Base-by-base conservation (phyloP, 1,140 invertebrate genomes). In the Danaus melanippus region DNA sequence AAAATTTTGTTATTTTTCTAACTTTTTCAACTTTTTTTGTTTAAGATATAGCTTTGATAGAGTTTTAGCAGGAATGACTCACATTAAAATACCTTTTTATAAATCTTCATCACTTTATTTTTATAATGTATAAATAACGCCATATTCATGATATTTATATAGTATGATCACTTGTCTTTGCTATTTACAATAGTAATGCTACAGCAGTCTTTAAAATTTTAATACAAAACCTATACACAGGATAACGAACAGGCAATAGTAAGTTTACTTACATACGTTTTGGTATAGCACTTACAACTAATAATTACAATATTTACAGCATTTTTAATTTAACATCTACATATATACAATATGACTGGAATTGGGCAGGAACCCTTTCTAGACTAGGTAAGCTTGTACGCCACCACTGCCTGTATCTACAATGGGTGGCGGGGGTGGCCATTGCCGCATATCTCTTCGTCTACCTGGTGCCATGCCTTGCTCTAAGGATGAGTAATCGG, bases 401-500 rank as follows among this genome's bases (percentile, higher is more conserved):
- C 80, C 21, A 32, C 21, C 52, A 52, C 76, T 84, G 57, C 79
- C 71, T 53, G 83, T 83, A 60, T 86, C 81, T 10, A 86, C 79
- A 7, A 86, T 61, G 21, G 81, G 78, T 2, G 83, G 83, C 17
- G 83, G 81, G 9, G 83, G 79, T 10, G 83, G 80, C 83, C 83
- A 86, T 47, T 84, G 83, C n/a, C 83, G 69, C 56, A 77, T 69
- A 40, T 86, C 83, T 47, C 83, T 69, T 63, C 83, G 71, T 55
- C 83, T 61, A n/a, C 83, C 81, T 15, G 83, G 79, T 11, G 83
- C 77, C 83, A 84, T 84, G 17, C 85, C 83, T 56, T 87, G 82
- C 71, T 88, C 87, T 59, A 88, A 67, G 8, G 85, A 87, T 10
- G 87, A 88, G 69, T 95, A 95, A 77, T 95, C 94, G 55, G 93